phyloP scores from a whole-genome alignment of 2,888 invertebrate genomes.

The Stenoptilia bipunctidactyla region DNA sequence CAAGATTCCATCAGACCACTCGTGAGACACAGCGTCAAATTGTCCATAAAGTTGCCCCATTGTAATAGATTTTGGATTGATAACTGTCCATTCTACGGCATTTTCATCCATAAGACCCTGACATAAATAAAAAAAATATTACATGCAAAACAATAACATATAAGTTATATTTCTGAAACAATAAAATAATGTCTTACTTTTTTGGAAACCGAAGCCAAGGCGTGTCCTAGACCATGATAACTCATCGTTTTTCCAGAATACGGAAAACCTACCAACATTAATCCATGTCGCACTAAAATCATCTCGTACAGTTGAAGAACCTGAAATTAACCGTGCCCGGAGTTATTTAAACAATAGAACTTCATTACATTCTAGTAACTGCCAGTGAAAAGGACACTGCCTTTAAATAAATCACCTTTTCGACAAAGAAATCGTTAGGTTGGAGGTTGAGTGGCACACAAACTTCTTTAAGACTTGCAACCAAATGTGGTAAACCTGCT shows the following conservation, averaged over 20 bases:
- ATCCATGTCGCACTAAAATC: slow-evolving; percentile 94
- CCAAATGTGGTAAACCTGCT: slow-evolving; percentile 79
- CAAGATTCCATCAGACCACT: slow-evolving; percentile 93
- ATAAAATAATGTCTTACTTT: slow-evolving; percentile 46
- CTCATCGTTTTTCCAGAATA: slow-evolving; percentile 93
- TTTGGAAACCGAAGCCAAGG: slow-evolving; percentile 82
- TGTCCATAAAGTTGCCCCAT: slow-evolving; percentile 96
- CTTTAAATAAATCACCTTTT: slow-evolving; percentile 61
- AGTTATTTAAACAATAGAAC: too few relatives aligned
- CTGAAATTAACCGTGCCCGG: slow-evolving; percentile 26
- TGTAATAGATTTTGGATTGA: slow-evolving; percentile 95
- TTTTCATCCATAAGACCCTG: slow-evolving; percentile 82
- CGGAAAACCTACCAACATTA: slow-evolving; percentile 93
- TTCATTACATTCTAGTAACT: too few relatives aligned
- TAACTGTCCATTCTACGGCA: slow-evolving; percentile 81
- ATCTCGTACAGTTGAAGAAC: slow-evolving; percentile 88
- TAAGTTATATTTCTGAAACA: too few relatives aligned
- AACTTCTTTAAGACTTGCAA: slow-evolving; percentile 62
- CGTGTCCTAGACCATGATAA: slow-evolving; percentile 84
- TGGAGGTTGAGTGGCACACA: slow-evolving; percentile 84
- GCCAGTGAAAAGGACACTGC: too few relatives aligned
- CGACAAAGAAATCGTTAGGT: slow-evolving; percentile 86
- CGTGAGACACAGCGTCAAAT: slow-evolving; percentile 94
- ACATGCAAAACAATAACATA: too few relatives aligned
- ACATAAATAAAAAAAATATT: too few relatives aligned